phyloP scores from a whole-genome alignment of 1,140 invertebrate genomes.

The Chrysoperla carnea region DNA sequence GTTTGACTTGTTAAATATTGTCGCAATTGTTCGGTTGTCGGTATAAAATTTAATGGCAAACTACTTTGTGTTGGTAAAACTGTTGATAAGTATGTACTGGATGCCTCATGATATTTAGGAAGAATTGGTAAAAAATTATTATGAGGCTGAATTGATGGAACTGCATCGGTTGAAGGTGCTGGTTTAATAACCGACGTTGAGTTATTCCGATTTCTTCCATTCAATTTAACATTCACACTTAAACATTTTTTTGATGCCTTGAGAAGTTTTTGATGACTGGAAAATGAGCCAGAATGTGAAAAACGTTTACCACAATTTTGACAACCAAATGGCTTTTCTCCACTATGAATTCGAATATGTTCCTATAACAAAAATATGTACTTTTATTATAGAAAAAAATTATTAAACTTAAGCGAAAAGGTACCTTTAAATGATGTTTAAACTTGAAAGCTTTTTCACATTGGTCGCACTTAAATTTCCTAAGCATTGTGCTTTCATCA shows the following conservation, averaged over 20 bases:
- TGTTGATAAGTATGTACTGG: too few species aligned
- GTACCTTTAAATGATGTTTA: conserved; percentile 86
- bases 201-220: conserved; percentile 17
- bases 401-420: background rate
- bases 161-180: conserved; percentile 12
- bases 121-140: conserved; percentile 5
- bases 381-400: too few species aligned
- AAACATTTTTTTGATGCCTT: conserved; percentile 99
- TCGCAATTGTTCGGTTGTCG: conserved; percentile 15
- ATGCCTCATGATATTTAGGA: too few species aligned
- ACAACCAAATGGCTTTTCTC: conserved; percentile 97
- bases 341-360: conserved; percentile 91
- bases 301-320: conserved; percentile 95
- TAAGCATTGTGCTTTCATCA: conserved; percentile 79
- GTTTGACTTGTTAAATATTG: too few species aligned
- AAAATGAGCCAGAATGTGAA: conserved; percentile 98
- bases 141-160: conserved; percentile 25
- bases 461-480: conserved; percentile 96
- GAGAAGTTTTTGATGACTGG: too few species aligned
- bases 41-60: conserved; percentile 6
- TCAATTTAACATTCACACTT: conserved; percentile 60
- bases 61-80: too few species aligned
- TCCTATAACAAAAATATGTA: conserved; percentile 27
- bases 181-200: conserved; percentile 13
- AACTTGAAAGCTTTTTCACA: conserved; percentile 99